Evolutionary conservation across 2,797 vertebrate species (phyloP).

Genomic region (Erithacus rubecula): DNA sequence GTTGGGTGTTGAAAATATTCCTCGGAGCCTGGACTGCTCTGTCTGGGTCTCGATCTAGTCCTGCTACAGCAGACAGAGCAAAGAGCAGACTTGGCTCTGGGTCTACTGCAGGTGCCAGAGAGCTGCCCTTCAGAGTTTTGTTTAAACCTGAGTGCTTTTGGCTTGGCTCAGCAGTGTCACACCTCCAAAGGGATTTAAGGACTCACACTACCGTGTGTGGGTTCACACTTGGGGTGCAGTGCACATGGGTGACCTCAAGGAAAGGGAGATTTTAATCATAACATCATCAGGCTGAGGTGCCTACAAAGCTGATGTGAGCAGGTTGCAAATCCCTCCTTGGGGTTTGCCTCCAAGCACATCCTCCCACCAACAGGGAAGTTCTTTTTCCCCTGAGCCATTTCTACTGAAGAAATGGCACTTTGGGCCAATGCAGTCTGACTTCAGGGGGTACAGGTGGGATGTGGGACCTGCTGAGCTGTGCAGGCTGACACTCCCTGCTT

Average conservation of each 20-base stretch:
- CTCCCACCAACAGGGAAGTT: not conserved
- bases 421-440: fast-evolving
- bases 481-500: not conserved
- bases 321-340: not conserved
- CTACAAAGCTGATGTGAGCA: not conserved
- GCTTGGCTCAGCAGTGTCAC: not conserved
- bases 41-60: not conserved
- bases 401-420: not conserved
- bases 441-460: not conserved
- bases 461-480: not conserved
- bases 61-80: not conserved
- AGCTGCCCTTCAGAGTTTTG: not conserved
- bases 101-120: not conserved
- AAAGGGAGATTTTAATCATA: not conserved
- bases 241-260: not conserved
- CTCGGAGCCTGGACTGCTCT: not conserved
- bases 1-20: not conserved
- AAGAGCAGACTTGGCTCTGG: not conserved
- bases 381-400: not conserved
- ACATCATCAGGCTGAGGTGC: not conserved
- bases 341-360: not conserved
- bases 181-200: not conserved
- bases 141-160: not conserved
- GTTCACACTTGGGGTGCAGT: not conserved
- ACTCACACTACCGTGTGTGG: fast-evolving